These are phyloP conservation scores for Bubo blakistoni DNA, from an alignment of 2,113 vertebrate species.

Conservation along the genomic window DNA sequence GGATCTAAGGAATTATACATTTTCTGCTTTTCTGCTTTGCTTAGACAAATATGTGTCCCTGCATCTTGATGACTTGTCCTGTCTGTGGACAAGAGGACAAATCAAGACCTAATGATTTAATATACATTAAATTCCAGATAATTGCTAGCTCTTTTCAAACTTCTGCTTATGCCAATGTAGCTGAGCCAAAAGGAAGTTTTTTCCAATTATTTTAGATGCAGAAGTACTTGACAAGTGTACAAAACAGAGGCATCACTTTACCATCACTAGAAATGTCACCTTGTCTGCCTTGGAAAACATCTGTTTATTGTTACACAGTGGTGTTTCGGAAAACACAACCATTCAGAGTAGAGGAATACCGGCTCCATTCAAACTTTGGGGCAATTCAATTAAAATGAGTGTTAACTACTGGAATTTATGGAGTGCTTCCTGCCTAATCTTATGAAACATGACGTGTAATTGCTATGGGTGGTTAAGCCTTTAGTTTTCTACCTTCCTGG, in stretches of 20 bases:
- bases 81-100: not conserved
- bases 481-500: not conserved
- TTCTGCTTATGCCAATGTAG: not conserved
- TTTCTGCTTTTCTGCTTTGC: not conserved
- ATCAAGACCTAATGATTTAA: not conserved
- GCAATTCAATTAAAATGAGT: conserved; percentile 42
- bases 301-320: conserved; percentile 23
- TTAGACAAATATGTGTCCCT: not conserved
- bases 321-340: not conserved
- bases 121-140: not conserved
- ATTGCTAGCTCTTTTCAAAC: not conserved
- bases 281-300: not conserved
- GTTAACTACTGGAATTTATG: conserved; percentile 59
- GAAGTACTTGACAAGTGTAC: not conserved
- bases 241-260: not conserved
- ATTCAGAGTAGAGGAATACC: not conserved
- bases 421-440: conserved; percentile 24
- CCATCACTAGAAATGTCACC: not conserved
- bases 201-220: not conserved
- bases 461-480: not conserved
- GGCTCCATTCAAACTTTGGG: not conserved
- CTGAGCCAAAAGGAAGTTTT: not conserved
- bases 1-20: not conserved
- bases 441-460: not conserved
- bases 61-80: not conserved